Percentiles rank a stretch among this genome's conserved stretches.
Conservation (phyloP, 2,113 vertebrate genomes). For the Lepus timidus region DNA sequence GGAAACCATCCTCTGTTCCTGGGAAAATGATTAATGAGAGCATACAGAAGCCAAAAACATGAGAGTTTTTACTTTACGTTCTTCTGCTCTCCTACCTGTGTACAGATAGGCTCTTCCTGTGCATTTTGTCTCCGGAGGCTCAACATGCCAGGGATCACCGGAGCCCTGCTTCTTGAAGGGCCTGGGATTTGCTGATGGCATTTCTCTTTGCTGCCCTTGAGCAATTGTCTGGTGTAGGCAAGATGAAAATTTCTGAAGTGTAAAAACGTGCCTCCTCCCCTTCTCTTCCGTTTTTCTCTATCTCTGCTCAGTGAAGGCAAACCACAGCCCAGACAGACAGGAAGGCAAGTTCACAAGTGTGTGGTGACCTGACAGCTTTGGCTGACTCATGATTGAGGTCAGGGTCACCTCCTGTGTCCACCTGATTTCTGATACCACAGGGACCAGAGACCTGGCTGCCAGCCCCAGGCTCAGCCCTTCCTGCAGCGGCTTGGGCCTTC, state of each 20-base stretch:
- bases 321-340: conserved; percentile 66
- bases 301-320: conserved; percentile 37
- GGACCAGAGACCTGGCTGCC: neutral
- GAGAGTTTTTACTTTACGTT: conserved; percentile 46
- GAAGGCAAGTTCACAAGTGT: conserved; percentile 53
- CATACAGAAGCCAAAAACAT: conserved; percentile 74
- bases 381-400: conserved; percentile 69
- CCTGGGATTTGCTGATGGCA: conserved; percentile 1
- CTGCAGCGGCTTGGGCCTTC: neutral
- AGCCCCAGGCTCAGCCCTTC: neutral
- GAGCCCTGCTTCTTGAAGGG: conserved; percentile 1
- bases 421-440: conserved; percentile 45
- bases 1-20: conserved; percentile 67
- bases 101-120: conserved; percentile 62
- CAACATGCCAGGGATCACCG: conserved; percentile 36
- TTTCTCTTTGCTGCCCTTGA: conserved; percentile 23
- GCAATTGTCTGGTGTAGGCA: conserved; percentile 11
- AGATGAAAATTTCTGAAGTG: conserved; percentile 33
- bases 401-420: conserved; percentile 72
- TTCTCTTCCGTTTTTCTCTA: neutral
- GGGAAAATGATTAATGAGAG: conserved; percentile 83
- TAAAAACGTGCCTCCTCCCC: conserved; percentile 5
- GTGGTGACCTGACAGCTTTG: conserved; percentile 63
- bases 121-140: conserved; percentile 48
- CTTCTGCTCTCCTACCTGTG: conserved; percentile 64